These are phyloP conservation scores for Pachycephus smyrnensis DNA, from an alignment of 2,888 invertebrate species.

Conservation along the genomic window DNA sequence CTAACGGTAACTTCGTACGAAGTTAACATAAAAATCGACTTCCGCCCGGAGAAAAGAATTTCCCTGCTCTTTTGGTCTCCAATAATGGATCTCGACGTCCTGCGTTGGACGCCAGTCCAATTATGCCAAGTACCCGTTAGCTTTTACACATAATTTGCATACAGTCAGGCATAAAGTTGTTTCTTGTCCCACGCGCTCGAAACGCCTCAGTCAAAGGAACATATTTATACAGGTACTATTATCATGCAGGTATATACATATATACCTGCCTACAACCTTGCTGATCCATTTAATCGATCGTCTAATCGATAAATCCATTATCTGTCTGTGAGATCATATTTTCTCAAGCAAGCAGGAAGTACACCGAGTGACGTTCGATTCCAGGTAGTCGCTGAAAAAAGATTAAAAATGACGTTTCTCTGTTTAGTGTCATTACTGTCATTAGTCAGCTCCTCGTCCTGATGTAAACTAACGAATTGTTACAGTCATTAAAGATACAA, in stretches of 20 bases:
- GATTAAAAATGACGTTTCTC: not conserved
- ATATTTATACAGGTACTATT: not conserved
- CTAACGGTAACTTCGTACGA: not conserved
- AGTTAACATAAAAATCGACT: not conserved
- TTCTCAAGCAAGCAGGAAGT: not conserved
- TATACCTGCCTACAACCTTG: not conserved
- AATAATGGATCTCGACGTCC: not conserved
- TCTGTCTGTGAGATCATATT: not conserved
- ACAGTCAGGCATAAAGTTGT: not conserved
- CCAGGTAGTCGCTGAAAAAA: not conserved
- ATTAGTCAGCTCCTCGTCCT: not conserved
- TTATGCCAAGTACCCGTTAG: slow-evolving; percentile 10
- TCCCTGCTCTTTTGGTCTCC: not conserved
- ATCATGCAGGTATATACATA: not conserved
- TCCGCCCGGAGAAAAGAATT: not conserved
- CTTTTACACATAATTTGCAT: slow-evolving; percentile 6
- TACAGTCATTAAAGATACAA: not conserved
- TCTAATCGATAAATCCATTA: not conserved
- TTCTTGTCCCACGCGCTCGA: slow-evolving; percentile 5
- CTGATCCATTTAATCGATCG: not conserved
- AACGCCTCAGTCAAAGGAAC: not conserved
- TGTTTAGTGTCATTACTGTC: not conserved
- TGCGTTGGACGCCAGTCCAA: slow-evolving; percentile 4
- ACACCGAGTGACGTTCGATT: not conserved
- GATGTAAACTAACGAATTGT: not conserved